Conservation (phyloP, 2,797 vertebrate species). For the Platalea minor region DNA sequence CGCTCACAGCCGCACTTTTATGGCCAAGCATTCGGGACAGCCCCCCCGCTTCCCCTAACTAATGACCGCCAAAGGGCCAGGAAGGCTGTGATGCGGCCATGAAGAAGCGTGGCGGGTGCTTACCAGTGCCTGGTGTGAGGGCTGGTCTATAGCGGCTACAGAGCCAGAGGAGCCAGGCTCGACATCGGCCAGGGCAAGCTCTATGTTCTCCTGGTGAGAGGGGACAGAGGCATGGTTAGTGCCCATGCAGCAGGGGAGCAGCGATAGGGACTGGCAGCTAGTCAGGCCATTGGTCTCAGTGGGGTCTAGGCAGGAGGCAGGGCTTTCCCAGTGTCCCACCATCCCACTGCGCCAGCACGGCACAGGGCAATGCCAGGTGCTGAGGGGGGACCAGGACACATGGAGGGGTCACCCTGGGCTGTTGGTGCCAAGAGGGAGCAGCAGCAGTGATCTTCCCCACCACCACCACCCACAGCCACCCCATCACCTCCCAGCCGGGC, state of each 20-base stretch:
- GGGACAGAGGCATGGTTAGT: conserved; percentile 74
- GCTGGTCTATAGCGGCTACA: conserved; percentile 90
- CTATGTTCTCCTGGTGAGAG: conserved; percentile 92
- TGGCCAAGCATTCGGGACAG: background rate
- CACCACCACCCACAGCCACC: background rate
- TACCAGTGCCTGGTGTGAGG: conserved; percentile 94
- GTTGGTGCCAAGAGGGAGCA: background rate
- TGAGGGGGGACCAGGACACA: accelerated
- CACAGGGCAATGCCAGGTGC: accelerated
- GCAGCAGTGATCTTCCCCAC: background rate
- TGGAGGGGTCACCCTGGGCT: accelerated
- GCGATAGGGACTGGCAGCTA: background rate
- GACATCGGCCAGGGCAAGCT: conserved; percentile 91
- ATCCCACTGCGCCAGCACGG: accelerated
- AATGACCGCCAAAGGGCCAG: background rate
- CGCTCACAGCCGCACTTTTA: accelerated
- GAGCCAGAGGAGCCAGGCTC: conserved; percentile 85
- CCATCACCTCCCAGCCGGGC: background rate
- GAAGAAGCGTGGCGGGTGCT: conserved; percentile 35
- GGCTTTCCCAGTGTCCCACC: background rate
- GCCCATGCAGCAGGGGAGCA: background rate
- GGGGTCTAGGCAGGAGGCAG: background rate
- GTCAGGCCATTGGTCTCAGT: background rate
- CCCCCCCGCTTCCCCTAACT: background rate
- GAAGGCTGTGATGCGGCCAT: accelerated